A percentile compares a stretch with the other conserved stretches of the same genome.
phyloP scores from a whole-genome alignment of 1,140 invertebrate genomes.

The Acyrthosiphon pisum region DNA sequence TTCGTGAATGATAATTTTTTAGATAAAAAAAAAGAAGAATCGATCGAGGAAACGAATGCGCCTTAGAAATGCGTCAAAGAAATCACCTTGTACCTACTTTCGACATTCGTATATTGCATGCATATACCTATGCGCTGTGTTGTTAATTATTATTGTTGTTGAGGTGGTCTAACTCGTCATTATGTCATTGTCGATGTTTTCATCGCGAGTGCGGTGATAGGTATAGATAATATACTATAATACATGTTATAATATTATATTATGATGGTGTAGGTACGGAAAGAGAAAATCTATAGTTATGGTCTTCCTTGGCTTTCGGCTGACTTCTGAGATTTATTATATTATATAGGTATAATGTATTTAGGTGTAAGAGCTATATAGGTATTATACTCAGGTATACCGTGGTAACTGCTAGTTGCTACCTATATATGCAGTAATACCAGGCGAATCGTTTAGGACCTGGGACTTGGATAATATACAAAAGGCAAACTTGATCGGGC shows the following conservation, averaged over 20 bases:
- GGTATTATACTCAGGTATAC: not conserved
- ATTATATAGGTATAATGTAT: no score
- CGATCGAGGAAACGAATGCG: not conserved
- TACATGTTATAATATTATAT: not conserved
- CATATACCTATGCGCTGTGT: not conserved
- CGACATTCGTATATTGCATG: not conserved
- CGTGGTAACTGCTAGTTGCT: not conserved
- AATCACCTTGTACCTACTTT: not conserved
- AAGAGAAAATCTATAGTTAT: not conserved
- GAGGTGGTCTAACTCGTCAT: not conserved
- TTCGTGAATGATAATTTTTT: not conserved
- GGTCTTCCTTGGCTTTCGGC: not conserved
- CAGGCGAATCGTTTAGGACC: not conserved
- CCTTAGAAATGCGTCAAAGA: not conserved
- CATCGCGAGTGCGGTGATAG: not conserved
- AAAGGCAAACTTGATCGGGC: not conserved
- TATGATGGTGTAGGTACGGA: not conserved
- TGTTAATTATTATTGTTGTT: not conserved
- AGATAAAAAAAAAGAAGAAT: not conserved
- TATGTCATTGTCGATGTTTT: not conserved
- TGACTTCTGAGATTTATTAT: not conserved
- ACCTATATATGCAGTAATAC: not conserved
- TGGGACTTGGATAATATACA: not conserved
- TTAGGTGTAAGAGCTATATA: not conserved
- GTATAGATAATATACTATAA: not conserved